These are phyloP conservation scores for Camptogramma bilineatum DNA, from an alignment of 2,888 invertebrate species.

Conservation along the genomic window DNA sequence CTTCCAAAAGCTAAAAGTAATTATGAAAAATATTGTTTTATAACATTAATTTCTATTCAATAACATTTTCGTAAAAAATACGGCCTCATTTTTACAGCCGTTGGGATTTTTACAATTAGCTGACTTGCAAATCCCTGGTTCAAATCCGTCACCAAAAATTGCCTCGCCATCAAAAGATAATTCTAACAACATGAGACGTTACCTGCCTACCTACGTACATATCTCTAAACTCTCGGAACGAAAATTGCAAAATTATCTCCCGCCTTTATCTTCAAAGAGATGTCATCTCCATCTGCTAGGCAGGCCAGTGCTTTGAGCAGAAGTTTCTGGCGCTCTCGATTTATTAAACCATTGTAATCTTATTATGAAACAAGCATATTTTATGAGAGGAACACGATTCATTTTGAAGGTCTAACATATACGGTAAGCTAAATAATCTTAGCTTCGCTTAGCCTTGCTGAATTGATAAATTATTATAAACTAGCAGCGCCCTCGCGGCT, in stretches of 20 bases:
- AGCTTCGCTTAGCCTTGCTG: too few relatives aligned
- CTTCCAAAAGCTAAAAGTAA: too few relatives aligned
- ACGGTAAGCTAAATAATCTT: too few relatives aligned
- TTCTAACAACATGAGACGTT: slow-evolving; percentile 69
- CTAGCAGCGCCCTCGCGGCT: too few relatives aligned
- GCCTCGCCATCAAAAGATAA: slow-evolving; percentile 74
- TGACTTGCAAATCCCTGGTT: background rate
- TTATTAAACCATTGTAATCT: background rate
- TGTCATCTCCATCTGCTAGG: slow-evolving; percentile 79
- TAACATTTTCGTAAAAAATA: background rate
- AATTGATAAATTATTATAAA: too few relatives aligned
- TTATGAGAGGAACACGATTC: too few relatives aligned
- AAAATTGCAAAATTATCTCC: slow-evolving; percentile 84
- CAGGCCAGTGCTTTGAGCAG: slow-evolving; percentile 54
- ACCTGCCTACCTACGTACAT: slow-evolving; percentile 57
- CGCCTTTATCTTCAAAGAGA: slow-evolving; percentile 85
- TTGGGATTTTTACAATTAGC: too few relatives aligned
- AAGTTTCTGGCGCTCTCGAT: slow-evolving; percentile 52
- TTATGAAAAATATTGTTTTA: background rate
- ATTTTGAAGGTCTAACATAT: too few relatives aligned
- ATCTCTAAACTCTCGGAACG: slow-evolving; percentile 72
- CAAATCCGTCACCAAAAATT: slow-evolving; percentile 62
- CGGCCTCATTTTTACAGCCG: background rate
- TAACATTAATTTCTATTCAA: too few relatives aligned
- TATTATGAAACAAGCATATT: too few relatives aligned